Evolutionary conservation across 2,797 vertebrate genomes (phyloP).

Genomic region (Sciaenops ocellatus): DNA sequence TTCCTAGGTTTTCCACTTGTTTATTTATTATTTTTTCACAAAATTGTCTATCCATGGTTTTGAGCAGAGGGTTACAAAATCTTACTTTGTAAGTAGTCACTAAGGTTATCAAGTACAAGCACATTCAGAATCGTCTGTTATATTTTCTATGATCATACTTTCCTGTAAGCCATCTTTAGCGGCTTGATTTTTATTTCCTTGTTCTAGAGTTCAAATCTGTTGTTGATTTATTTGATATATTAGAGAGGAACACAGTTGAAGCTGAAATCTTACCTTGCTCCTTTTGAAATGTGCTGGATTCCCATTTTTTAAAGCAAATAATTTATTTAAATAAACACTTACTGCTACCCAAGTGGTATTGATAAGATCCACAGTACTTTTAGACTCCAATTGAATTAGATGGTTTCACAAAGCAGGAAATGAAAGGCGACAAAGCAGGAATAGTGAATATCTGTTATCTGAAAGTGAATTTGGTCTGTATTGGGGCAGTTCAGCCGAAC

Average conservation of each 20-base stretch:
- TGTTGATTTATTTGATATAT: too few species aligned
- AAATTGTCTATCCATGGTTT: background rate
- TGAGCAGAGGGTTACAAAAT: background rate
- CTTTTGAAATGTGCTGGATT: background rate
- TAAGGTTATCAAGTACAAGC: background rate
- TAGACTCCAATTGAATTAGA: background rate
- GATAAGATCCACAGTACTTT: background rate
- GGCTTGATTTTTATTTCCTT: background rate
- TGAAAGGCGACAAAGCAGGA: conserved; percentile 2
- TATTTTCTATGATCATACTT: background rate
- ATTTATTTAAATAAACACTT: background rate
- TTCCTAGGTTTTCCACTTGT: background rate
- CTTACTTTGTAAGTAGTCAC: background rate
- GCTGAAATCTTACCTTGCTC: background rate
- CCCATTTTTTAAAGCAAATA: background rate
- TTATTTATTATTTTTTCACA: background rate
- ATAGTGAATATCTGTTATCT: background rate
- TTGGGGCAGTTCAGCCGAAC: background rate
- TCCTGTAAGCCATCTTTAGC: background rate
- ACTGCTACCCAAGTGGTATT: background rate
- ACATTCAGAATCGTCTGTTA: background rate
- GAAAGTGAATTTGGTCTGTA: background rate
- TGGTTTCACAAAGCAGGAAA: background rate
- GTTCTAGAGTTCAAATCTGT: too few species aligned
- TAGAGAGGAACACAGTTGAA: background rate